Base-by-base conservation (phyloP, 1,140 invertebrate species). In the Lerema accius region DNA sequence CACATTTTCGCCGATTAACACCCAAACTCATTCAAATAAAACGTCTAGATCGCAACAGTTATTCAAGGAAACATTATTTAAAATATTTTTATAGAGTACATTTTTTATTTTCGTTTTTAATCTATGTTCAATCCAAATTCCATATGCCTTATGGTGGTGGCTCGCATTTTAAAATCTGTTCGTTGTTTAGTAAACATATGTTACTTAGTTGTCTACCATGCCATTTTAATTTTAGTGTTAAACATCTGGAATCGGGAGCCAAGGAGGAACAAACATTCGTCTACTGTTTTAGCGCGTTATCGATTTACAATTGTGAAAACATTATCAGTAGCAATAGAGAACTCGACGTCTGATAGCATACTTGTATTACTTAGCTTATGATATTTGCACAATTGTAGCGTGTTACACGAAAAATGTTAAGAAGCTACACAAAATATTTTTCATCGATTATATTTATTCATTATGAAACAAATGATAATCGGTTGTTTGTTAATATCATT, bases 121-220 rank as follows among this genome's bases (percentile, higher is more conserved):
- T 71, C 70, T 63, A 73, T 35, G 32, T 70, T 48, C 42, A 46
- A 48, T 59, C 56, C 74, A 79, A 78, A 79, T 80, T 78, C 80
- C 78, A 78, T 78, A 76, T 68, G 65, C 61, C 66, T 80, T 76
- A 82, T 76, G 75, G 72, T 81, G 78, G 82, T 73, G 85, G 81
- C 73, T 76, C 84, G 82, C 84, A 60, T 65, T 74, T 73, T 63
- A 51, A 67, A 49, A 48, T 72, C 67, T 65, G 42, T 63, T 63
- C 53, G 67, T 60, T 46, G 60, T 69, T 66, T 78, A 63, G 61
- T 69, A 67, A 63, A 70, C 65, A 69, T 11, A 49, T 48, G 68
- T 76, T 77, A 76, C 75, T 82, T 82, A 82, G 59, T 76, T 35
- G 64, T 69, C 85, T 88, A 90, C 67, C 87, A 89, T 87, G 87